Conservation (phyloP, 2,113 vertebrate species). For the Oreochromis niloticus region DNA sequence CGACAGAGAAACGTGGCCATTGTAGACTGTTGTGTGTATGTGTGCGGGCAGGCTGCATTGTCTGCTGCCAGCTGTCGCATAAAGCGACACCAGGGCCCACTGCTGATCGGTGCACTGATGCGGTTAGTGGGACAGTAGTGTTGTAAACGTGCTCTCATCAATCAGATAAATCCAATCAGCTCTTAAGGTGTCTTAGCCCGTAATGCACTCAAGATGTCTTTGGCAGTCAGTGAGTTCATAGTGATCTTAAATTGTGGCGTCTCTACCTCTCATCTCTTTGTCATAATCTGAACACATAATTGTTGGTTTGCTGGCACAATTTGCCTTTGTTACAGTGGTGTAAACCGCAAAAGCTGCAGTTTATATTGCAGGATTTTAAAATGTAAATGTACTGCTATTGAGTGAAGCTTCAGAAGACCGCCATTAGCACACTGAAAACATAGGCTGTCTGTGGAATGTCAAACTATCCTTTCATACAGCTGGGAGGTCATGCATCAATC, state of each 20-base stretch:
- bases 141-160: not conserved
- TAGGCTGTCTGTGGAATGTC: not conserved
- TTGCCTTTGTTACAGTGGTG: not conserved
- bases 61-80: conserved; percentile 54
- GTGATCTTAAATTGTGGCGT: not conserved
- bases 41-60: conserved; percentile 43
- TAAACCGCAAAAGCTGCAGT: not conserved
- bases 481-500: not conserved
- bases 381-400: not conserved
- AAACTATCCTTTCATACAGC: not conserved
- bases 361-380: not conserved
- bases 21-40: not conserved
- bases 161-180: not conserved
- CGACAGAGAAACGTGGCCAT: conserved; percentile 67
- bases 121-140: not conserved
- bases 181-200: not conserved
- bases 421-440: not conserved
- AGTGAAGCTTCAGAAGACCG: not conserved
- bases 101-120: conserved; percentile 30
- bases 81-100: conserved; percentile 6
- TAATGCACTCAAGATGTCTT: not conserved
- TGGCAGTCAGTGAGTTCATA: not conserved
- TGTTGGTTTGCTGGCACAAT: not conserved
- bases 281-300: not conserved
- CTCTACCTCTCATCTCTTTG: not conserved